Base-by-base conservation (phyloP, 2,113 vertebrate species). In the Dolichotis patagonum region DNA sequence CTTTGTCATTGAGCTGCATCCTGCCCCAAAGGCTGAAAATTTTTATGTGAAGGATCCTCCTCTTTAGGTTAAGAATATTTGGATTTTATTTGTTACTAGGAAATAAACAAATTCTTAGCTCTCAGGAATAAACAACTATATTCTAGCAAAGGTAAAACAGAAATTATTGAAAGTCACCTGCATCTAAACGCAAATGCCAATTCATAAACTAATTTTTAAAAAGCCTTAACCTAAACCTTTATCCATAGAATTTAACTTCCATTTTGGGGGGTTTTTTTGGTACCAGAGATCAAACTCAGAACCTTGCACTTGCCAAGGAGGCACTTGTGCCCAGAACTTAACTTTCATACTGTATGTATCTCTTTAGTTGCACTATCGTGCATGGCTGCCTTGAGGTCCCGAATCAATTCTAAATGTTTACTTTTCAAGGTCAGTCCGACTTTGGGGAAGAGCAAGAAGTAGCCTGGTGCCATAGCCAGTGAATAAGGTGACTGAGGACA, bases 131-230 rank as follows among this genome's bases (percentile, higher is more conserved):
- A 84, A 80, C 4, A 95, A 84, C 49, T 78, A 67, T 58, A 75
- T 91, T 91, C 41, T 56, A 26, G 43, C 56, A 82, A 97, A 85
- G 62, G 43, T 26, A 91, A 84, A 49, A 80, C 14, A 94, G 54
- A 83, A 92, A 84, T 35, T 83, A 92, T 9, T 58, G 19, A 94
- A 92, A 94, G 28, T 94, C 60, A 94, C 65, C 41, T 82, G 49
- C 75, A 69, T 67, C 83, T 86, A 85, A 43, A 78, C 26, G 35
- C 78, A 94, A 91, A 88, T 81, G 26, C 32, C 65, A 96, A 58
- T 85, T 94, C 63, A 30, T 43, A 69, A 82, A 24, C 30, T 85
- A 49, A 75, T 54, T 41, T 41, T 35, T 52, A 5, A 81, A 84
- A 58, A 32, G 22, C 4, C 14, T 38, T 78, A 80, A 87, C 32